A percentile compares a stretch with the other conserved stretches of the same genome.
These are phyloP conservation scores for Elephantulus edwardii DNA, from an alignment of 2,113 vertebrate species.

Conservation along the genomic window DNA sequence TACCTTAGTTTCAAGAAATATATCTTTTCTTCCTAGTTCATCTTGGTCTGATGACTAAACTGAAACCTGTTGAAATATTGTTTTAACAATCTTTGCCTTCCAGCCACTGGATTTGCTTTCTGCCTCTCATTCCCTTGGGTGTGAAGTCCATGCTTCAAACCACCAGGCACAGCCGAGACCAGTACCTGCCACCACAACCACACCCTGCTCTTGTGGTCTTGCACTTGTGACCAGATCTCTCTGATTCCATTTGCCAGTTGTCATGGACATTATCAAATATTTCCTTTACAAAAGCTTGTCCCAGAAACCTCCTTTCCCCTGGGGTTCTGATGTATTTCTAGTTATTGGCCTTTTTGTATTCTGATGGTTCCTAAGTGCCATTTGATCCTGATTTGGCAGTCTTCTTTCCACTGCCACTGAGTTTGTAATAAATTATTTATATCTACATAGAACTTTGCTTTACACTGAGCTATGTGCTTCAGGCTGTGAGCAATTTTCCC, in stretches of 20 bases:
- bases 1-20: not conserved
- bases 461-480: not conserved
- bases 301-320: not conserved
- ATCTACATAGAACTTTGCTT: not conserved
- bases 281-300: not conserved
- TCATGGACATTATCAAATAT: not conserved
- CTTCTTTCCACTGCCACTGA: not conserved
- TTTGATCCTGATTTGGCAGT: not conserved
- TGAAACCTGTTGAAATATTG: too few species aligned
- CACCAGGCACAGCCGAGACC: too few species aligned
- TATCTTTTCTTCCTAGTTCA: not conserved
- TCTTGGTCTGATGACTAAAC: too few species aligned
- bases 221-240: not conserved
- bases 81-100: not conserved
- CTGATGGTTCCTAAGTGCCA: not conserved
- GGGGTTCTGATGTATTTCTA: not conserved
- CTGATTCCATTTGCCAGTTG: not conserved
- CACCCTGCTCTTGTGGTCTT: rapidly evolving
- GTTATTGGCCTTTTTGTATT: not conserved
- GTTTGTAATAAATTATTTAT: not conserved
- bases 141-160: not conserved
- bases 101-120: not conserved
- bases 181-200: not conserved
- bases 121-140: rapidly evolving
- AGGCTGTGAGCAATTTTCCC: not conserved